Percentiles rank a stretch among this genome's conserved stretches.
Conservation (phyloP, 2,797 vertebrate species). For the Huso huso region DNA sequence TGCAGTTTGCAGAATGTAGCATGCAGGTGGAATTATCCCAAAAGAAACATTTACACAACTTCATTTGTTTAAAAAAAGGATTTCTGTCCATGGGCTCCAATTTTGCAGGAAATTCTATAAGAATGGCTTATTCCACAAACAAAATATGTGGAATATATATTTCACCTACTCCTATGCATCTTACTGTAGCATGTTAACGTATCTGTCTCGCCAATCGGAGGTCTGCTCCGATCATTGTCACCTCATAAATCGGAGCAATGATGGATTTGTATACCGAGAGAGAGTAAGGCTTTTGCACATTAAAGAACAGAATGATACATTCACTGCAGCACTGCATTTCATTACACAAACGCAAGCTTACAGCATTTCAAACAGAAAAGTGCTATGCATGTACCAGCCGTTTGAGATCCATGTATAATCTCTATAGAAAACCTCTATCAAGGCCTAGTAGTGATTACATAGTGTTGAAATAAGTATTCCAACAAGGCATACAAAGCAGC, state of each 20-base stretch:
- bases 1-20: neutral
- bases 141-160: too few relatives aligned
- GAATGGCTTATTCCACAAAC: too few relatives aligned
- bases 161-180: neutral
- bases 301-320: constrained; percentile 9
- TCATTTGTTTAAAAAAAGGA: too few relatives aligned
- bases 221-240: neutral
- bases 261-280: constrained; percentile 2
- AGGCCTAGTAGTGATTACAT: neutral
- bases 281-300: constrained; percentile 13
- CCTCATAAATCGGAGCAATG: constrained; percentile 22
- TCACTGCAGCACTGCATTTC: constrained; percentile 10
- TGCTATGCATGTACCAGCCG: neutral
- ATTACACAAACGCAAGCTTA: neutral
- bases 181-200: neutral
- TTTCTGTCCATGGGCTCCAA: too few relatives aligned
- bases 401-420: neutral
- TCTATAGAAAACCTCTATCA: neutral
- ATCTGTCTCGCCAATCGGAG: constrained; percentile 1
- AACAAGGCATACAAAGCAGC: constrained; percentile 5
- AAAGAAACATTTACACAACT: too few relatives aligned
- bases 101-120: too few relatives aligned
- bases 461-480: neutral
- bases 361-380: neutral
- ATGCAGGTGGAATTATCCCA: neutral